A percentile compares a stretch with the other conserved stretches of the same genome.
Conservation (phyloP, 2,888 invertebrate genomes). For the Sylvicola cinctus region DNA sequence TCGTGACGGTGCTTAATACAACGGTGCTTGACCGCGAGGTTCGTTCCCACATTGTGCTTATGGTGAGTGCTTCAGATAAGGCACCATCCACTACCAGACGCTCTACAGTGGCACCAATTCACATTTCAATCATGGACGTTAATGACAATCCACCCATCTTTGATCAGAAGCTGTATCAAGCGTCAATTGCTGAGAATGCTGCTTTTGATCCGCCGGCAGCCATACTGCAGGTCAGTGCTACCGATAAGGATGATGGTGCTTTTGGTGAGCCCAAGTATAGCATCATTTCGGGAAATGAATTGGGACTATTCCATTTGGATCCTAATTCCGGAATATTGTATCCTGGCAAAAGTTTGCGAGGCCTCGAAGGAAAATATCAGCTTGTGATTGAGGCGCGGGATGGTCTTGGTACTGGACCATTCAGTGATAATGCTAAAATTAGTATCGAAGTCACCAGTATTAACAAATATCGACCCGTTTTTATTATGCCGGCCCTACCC, state of each 20-base stretch:
- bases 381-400: constrained; percentile 60
- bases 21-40: constrained; percentile 60
- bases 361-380: constrained; percentile 32
- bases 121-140: constrained; percentile 45
- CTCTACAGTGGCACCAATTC: constrained; percentile 53
- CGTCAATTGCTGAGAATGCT: constrained; percentile 66
- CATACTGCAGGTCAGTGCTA: constrained; percentile 47
- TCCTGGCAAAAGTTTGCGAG: constrained; percentile 48
- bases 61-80: constrained; percentile 63
- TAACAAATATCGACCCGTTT: constrained; percentile 64
- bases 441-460: constrained; percentile 57
- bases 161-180: constrained; percentile 51
- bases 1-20: constrained; percentile 50
- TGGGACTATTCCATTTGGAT: constrained; percentile 50
- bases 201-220: constrained; percentile 62
- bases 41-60: constrained; percentile 44
- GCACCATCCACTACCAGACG: constrained; percentile 48
- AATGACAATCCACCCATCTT: constrained; percentile 80
- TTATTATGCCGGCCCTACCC: constrained; percentile 52
- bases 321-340: constrained; percentile 60
- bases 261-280: constrained; percentile 58
- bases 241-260: constrained; percentile 57
- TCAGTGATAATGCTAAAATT: constrained; percentile 46
- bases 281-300: constrained; percentile 48
- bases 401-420: constrained; percentile 41